Evolutionary conservation across 2,888 invertebrate species (phyloP).

Genomic region (Arrhopalites spinosus): DNA sequence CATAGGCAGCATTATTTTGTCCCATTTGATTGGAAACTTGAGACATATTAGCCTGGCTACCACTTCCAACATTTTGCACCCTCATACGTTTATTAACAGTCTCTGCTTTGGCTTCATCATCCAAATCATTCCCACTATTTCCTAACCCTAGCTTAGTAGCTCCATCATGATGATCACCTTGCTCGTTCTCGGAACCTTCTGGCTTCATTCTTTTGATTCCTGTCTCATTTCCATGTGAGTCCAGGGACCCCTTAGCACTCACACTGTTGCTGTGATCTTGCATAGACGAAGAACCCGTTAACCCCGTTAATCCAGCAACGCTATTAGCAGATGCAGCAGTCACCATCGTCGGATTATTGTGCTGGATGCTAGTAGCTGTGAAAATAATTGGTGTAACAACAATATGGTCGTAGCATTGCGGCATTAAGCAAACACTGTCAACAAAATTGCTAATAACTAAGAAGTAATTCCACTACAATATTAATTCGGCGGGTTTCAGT

Average conservation of each 20-base stretch:
- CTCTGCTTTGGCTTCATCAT: conserved; percentile 52
- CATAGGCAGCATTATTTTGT: conserved; percentile 56
- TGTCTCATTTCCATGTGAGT: conserved; percentile 50
- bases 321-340: conserved; percentile 41
- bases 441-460: conserved; percentile 33
- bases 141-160: conserved; percentile 29
- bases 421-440: conserved; percentile 46
- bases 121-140: conserved; percentile 41
- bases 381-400: conserved; percentile 57
- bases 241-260: conserved; percentile 52
- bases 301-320: conserved; percentile 23
- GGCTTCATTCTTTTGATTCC: conserved; percentile 36
- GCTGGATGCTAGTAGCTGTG: conserved; percentile 56
- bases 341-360: conserved; percentile 41
- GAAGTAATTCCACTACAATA: conserved; percentile 32
- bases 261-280: conserved; percentile 41
- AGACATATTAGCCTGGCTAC: conserved; percentile 24
- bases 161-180: conserved; percentile 34
- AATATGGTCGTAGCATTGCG: conserved; percentile 51
- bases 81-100: conserved; percentile 54
- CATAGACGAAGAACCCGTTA: conserved; percentile 34
- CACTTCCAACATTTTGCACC: conserved; percentile 38
- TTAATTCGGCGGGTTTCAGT: conserved; percentile 34
- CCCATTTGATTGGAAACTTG: conserved; percentile 37
- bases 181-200: conserved; percentile 33